Evolutionary conservation across 2,113 vertebrate genomes (phyloP), one percentile per base, ranked within the genome.

Genomic region (Phalacrocorax brasilianus): DNA sequence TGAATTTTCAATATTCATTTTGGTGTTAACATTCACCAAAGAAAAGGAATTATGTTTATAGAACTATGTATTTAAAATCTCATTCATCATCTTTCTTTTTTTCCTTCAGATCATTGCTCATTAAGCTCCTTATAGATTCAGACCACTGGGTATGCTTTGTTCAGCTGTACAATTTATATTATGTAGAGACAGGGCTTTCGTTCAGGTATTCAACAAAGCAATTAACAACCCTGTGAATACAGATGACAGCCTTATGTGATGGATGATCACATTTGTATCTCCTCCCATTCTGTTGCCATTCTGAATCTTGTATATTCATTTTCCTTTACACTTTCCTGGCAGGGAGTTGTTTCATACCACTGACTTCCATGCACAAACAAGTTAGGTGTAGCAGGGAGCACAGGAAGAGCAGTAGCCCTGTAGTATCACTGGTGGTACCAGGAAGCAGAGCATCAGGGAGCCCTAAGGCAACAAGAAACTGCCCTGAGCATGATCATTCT

Each of bases 171-270:
- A 63, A 78, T 95, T 95, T 82, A 55, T 87, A 84, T 73, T 38
- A 21, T 47, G 68, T 47, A 63, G 71, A 84, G 81, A 95, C 84
- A 89, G 55, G 38, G 7, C 33, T 92, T 93, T 93, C 56, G 83
- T 94, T 94, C 91, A 94, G 77, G 56, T 91, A 52, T 89, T 84
- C 83, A 89, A 75, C 68, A 84, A 77, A 95, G 91, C 84, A 94
- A 85, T 92, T 96, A 94, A 71, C 32, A 91, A 56, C 52, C n/a
- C 12, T 78, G 65, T 40, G 61, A 78, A 79, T 56, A 49, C 30
- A 84, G 81, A 77, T 0, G 52, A 30, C 72, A 93, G 50, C 35
- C 55, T 81, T 32, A 38, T 15, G 49, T 85, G 93, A 95, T 86
- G 65, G 63, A 91, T 93, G 65, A 19, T 91, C 66, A 26, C 35